phyloP scores from a whole-genome alignment of 2,797 vertebrate species.

The Rousettus madagascariensis region DNA sequence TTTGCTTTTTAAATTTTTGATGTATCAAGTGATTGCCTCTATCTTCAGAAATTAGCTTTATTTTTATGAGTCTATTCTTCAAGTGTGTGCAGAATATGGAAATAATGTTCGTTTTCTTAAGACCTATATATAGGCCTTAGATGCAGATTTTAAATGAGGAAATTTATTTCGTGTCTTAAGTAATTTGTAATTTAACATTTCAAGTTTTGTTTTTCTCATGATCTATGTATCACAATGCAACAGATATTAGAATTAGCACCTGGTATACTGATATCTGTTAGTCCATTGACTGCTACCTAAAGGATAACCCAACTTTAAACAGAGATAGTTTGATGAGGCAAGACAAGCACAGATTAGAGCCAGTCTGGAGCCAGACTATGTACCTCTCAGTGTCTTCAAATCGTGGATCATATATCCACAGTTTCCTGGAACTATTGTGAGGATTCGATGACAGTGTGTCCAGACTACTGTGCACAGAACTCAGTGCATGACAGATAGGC shows the following conservation, averaged over 20 bases:
- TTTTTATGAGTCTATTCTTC: background rate
- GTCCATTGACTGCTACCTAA: background rate
- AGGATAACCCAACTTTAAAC: background rate
- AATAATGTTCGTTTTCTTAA: background rate
- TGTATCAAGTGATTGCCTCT: background rate
- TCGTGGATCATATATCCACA: background rate
- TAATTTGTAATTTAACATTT: conserved; percentile 27
- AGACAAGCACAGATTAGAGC: background rate
- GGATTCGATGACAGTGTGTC: background rate
- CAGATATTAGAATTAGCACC: background rate
- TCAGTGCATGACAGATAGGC: background rate
- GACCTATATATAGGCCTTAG: background rate
- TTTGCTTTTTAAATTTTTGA: conserved; percentile 28
- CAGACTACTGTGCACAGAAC: background rate
- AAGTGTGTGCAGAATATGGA: background rate
- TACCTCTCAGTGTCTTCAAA: background rate
- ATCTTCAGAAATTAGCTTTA: conserved; percentile 29
- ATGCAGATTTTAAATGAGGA: background rate
- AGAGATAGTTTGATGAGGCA: background rate
- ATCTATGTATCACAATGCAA: background rate
- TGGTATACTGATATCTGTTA: background rate
- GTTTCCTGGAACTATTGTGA: background rate
- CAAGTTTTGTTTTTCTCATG: background rate
- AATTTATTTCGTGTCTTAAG: background rate
- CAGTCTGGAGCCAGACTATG: background rate